Evolutionary conservation across 2,797 vertebrate genomes (phyloP), one percentile per base, ranked within the genome.

Genomic region (Phataginus tetradactyla): DNA sequence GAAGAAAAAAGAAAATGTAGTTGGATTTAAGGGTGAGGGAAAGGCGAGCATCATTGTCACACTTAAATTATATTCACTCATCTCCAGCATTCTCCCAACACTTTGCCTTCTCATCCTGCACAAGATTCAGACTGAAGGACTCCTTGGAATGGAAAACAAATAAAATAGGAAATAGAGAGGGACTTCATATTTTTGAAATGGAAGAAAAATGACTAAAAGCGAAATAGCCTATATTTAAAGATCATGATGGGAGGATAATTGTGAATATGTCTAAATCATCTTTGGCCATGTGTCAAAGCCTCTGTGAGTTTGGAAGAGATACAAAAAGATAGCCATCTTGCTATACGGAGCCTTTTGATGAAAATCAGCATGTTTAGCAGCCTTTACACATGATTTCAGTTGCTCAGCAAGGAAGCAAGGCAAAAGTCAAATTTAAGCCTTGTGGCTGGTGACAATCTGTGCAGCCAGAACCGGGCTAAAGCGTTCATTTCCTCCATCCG

Each of bases 401-500:
- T 45, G 45, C n/a, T 64, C n/a, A 59, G 13, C 18, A 55, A 68
- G 39, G 49, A 95, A 89, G 13, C 8, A 61, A 71, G 8, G 42
- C 37, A 75, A 86, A 75, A 34, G 37, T 74, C 34, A 10, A 12
- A 14, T 63, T 18, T 83, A 66, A 86, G 14, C 13, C n/a, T 39
- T 10, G 20, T 42, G 9, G 25, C 68, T 86, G 27, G 34, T 34
- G 75, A 42, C 1, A 32, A 55, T 74, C 84, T 55, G 0, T 37
- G 32, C 21, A 55, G 42, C 64, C 68, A 74, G 21, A 83, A 29
- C 34, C 7, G 42, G 29, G n/a, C 32, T 69, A 27, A 88, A 29
- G 66, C 75, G 42, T 87, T 93, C 21, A 69, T 72, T 97, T 97
- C 64, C n/a, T 96, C 21, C 29, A 49, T 45, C 93, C 74, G 8